These are phyloP conservation scores for Datnioides undecimradiatus DNA, from an alignment of 2,113 vertebrate genomes.

Conservation along the genomic window DNA sequence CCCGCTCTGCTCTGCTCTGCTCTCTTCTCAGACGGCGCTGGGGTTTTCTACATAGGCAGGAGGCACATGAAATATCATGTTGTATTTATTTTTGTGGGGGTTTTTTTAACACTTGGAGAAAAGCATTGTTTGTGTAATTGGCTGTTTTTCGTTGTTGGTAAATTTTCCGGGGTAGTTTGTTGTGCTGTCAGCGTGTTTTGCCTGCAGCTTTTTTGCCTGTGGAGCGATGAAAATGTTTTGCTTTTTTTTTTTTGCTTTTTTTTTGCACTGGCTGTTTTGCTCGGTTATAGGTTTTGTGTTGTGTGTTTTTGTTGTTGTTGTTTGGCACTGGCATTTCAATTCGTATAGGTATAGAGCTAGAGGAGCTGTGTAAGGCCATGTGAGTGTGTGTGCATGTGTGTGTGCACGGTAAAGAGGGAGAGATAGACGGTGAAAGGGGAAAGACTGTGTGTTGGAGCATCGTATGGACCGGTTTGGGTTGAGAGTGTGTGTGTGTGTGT, in stretches of 20 bases:
- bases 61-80: slow-evolving; percentile 43
- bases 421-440: slow-evolving; percentile 16
- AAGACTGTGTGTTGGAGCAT: slow-evolving; percentile 39
- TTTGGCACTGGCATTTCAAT: slow-evolving; percentile 1
- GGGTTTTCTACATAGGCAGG: slow-evolving; percentile 60
- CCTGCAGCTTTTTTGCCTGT: slow-evolving; percentile 39
- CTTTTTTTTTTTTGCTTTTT: too few relatives aligned
- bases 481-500: slow-evolving; percentile 30
- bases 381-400: background rate
- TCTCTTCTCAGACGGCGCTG: slow-evolving; percentile 61
- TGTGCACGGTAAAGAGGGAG: background rate
- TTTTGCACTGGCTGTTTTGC: slow-evolving; percentile 24
- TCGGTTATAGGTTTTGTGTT: slow-evolving; percentile 18
- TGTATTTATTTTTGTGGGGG: slow-evolving; percentile 17
- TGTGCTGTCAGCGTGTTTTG: slow-evolving; percentile 43
- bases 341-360: slow-evolving; percentile 15
- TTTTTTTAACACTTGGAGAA: slow-evolving; percentile 25
- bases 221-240: slow-evolving; percentile 27
- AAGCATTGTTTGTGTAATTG: slow-evolving; percentile 35
- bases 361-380: slow-evolving; percentile 47
- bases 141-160: slow-evolving; percentile 60
- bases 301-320: slow-evolving; percentile 3
- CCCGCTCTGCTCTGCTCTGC: slow-evolving; percentile 61
- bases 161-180: slow-evolving; percentile 46
- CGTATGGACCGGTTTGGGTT: slow-evolving; percentile 41